These are phyloP conservation scores for Tuta absoluta DNA, from an alignment of 2,888 invertebrate genomes.

Conservation along the genomic window DNA sequence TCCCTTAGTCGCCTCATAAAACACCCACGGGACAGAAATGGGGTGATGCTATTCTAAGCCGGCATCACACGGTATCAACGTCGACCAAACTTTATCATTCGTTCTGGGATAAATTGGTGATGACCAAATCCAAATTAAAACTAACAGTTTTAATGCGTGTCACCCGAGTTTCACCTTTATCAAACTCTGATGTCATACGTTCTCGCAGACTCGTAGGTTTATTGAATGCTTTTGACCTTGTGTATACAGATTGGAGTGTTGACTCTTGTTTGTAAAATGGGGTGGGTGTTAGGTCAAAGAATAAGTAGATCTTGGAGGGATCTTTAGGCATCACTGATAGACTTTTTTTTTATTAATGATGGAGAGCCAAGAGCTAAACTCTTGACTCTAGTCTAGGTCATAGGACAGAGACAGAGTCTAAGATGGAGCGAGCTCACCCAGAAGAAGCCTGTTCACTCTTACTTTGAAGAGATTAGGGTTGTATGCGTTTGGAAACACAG, in stretches of 20 bases:
- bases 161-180: neutral
- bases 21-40: too few relatives aligned
- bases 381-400: too few relatives aligned
- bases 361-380: too few relatives aligned
- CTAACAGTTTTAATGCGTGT: neutral
- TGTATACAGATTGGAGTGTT: conserved; percentile 4
- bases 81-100: too few relatives aligned
- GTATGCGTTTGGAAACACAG: too few relatives aligned
- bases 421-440: too few relatives aligned
- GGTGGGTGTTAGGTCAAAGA: conserved; percentile 4
- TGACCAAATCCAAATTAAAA: neutral
- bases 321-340: neutral
- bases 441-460: too few relatives aligned
- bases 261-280: neutral
- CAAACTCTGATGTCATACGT: neutral
- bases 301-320: neutral
- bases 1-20: too few relatives aligned
- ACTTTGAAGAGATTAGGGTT: too few relatives aligned
- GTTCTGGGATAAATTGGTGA: neutral
- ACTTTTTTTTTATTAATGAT: too few relatives aligned
- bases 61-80: neutral
- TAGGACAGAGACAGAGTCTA: too few relatives aligned
- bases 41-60: too few relatives aligned
- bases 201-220: conserved; percentile 6
- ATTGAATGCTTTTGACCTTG: neutral